Evolutionary conservation across 2,797 vertebrate genomes (phyloP), one percentile per base, ranked within the genome.

Genomic region (Onychomys torridus): DNA sequence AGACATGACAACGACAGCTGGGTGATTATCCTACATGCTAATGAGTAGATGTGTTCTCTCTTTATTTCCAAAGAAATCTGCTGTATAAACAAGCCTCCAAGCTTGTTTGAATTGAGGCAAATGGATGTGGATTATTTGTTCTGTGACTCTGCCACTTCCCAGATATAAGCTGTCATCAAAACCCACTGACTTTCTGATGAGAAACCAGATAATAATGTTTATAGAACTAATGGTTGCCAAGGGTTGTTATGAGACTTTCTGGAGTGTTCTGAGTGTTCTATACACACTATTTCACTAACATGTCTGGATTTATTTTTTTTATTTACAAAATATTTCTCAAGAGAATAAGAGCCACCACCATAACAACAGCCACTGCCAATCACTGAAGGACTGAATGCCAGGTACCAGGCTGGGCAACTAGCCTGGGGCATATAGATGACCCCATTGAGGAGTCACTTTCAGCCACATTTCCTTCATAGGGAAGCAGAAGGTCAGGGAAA

Each of bases 11-110:
- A 65, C 1, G 55, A 81, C 96, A 95, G 79, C 89, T 89, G 84
- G 93, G 91, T 94, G 89, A 95, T 95, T 94, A 93, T 65, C 63
- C 61, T 90, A n/a, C n/a, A 73, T 92, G 91, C 90, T 94, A 93
- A 93, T 89, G 59, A 69, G 32, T 93, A n/a, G 78, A 89, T 49
- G 27, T 61, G 46, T 77, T 92, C 77, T 89, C 83, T 93, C 29
- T 93, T 94, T 76, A 95, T 90, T 97, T 89, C 93, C 71, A 90
- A 88, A 97, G 94, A 96, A 90, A 91, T 91, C 12, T 89, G 79
- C 65, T 90, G 2, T 88, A 73, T 82, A 91, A 97, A 91, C 86
- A 97, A 94, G 65, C 77, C 96, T 49, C 25, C 34, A 57, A 77
- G 71, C 81, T 29, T 90, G 75, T 96, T 95, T 73, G 81, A 92